Evolutionary conservation across 2,888 invertebrate genomes (phyloP), one percentile per base, ranked within the genome.

Genomic region (Melipona beecheii): DNA sequence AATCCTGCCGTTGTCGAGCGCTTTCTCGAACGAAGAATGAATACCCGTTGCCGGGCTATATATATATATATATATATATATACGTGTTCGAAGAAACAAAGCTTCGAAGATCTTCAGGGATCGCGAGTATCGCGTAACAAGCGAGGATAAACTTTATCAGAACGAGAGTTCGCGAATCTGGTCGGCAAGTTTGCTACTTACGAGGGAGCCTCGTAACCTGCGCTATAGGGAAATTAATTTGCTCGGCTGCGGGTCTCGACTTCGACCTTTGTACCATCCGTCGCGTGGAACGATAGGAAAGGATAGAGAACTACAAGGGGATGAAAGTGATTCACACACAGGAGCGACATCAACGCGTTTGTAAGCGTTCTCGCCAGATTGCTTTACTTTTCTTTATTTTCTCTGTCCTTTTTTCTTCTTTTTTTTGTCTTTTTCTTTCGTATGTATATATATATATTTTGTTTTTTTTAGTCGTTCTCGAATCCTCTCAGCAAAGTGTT

Each of bases 301-400:
- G 82, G 73, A 27, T 70, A 1, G 31, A 24, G 17, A 52, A 43
- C 31, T 31, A 4, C 4, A 9, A 31, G 31, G 62, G 31, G 64
- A 65, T 70, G 27, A 66, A 76, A 76, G 69, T 71, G 73, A 76
- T 27, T 68, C 43, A 68, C 49, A 64, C 52, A 62, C 50, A 65
- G 24, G 70, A 81, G 72, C 71, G 75, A 69, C 75, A 24, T 54
- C 66, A 64, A 74, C 56, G 31, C 50, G 54, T 66, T 76, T 79
- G n/a, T 70, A 85, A 85, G 81, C 81, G 66, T 82, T 74, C 71
- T 74, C 43, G 24, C 69, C 69, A 72, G 76, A 60, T 89, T 36
- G 75, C 43, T 68, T 49, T 56, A 54, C 49, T 81, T 86, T 79
- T 60, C 65, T 87, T 88, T 86, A 83, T 86, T 83, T 73, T 77